These are phyloP conservation scores for Mugil cephalus DNA, from an alignment of 2,113 vertebrate species.

Conservation along the genomic window DNA sequence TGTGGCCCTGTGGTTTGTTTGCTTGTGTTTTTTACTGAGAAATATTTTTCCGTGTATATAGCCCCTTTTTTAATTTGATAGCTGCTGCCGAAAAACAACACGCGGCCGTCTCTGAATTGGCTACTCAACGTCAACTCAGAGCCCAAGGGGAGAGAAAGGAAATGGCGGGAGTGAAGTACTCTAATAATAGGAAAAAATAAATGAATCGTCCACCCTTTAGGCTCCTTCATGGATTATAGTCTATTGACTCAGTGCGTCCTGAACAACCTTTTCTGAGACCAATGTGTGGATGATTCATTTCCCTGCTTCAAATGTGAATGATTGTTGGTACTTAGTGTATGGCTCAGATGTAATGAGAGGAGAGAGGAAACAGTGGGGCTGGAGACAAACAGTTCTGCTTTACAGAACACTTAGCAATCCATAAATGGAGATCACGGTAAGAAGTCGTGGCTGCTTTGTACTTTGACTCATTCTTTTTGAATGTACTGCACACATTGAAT, in stretches of 20 bases:
- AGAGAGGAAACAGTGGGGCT: conserved; percentile 8
- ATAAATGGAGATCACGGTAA: background rate
- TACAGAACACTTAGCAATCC: conserved; percentile 5
- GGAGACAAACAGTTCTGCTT: background rate
- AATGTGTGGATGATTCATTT: conserved; percentile 59
- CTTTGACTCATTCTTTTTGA: conserved; percentile 9
- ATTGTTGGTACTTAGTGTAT: conserved; percentile 38
- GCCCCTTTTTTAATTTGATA: conserved; percentile 31
- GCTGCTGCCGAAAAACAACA: conserved; percentile 13
- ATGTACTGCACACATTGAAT: background rate
- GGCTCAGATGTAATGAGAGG: background rate
- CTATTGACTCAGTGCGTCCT: conserved; percentile 5
- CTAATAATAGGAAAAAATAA: conserved; percentile 46
- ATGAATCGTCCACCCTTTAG: conserved; percentile 55
- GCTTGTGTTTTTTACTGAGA: background rate
- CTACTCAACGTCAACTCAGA: conserved; percentile 16
- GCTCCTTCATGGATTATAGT: conserved; percentile 19
- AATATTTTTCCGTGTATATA: background rate
- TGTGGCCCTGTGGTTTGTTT: background rate
- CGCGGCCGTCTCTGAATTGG: conserved; percentile 23
- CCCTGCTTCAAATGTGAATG: conserved; percentile 34
- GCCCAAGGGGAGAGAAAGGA: conserved; percentile 28
- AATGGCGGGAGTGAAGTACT: conserved; percentile 37
- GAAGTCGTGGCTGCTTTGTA: background rate
- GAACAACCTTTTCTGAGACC: conserved; percentile 33